A percentile compares a stretch with the other conserved stretches of the same genome.
Conservation (phyloP, 2,888 invertebrate species). For the Drosophila phalerata region DNA sequence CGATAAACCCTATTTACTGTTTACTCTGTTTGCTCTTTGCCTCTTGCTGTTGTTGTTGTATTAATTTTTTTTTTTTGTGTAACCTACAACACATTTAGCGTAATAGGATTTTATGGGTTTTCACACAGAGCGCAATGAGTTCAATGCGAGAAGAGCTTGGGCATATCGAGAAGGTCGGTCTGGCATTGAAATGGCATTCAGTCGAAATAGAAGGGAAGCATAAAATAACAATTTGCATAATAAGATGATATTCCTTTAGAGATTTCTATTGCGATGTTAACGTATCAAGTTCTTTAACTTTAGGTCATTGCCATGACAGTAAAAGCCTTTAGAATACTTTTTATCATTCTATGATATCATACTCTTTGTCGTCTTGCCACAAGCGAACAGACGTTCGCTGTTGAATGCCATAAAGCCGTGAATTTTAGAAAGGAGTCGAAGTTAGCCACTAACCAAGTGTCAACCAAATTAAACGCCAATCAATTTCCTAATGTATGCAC, state of each 20-base stretch:
- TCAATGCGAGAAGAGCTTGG: background rate
- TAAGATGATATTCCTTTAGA: conserved; percentile 65
- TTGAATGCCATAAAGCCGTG: conserved; percentile 6
- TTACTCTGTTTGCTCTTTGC: conserved; percentile 28
- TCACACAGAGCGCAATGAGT: conserved; percentile 6
- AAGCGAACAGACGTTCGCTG: conserved; percentile 38
- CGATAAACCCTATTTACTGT: conserved; percentile 56
- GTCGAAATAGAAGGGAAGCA: conserved; percentile 57
- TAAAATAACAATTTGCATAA: conserved; percentile 76
- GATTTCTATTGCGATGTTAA: conserved; percentile 38
- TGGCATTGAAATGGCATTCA: conserved; percentile 48
- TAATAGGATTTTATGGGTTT: conserved; percentile 68
- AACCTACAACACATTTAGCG: conserved; percentile 44
- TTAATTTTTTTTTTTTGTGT: conserved; percentile 2
- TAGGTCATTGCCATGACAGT: conserved; percentile 49
- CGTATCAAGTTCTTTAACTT: conserved; percentile 32
- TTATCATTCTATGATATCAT: conserved; percentile 28
- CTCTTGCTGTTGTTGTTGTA: conserved; percentile 4
- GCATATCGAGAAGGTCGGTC: conserved; percentile 10
- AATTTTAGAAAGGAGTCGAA: background rate
- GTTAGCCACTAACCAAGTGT: background rate
- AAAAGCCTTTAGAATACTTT: conserved; percentile 30
- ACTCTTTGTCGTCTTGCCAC: conserved; percentile 28
- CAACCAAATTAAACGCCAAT: conserved; percentile 35
- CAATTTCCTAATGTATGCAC: conserved; percentile 28